Evolutionary conservation across 2,888 invertebrate genomes (phyloP).

Genomic region (Ecliptopera silaceata): DNA sequence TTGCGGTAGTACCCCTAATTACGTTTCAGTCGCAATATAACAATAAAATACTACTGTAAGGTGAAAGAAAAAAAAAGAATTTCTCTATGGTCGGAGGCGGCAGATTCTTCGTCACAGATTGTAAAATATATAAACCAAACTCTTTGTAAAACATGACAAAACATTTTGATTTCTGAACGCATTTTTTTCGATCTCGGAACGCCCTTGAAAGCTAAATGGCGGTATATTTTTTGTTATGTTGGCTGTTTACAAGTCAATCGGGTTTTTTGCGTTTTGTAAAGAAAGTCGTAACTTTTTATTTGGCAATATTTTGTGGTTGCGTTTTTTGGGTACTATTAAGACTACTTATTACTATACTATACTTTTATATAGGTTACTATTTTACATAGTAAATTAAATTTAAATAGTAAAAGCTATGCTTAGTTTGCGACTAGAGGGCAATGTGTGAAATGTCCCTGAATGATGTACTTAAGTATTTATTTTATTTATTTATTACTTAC

Average conservation of each 20-base stretch:
- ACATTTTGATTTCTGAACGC: constrained; percentile 43
- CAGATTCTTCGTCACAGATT: constrained; percentile 37
- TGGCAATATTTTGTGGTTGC: constrained; percentile 15
- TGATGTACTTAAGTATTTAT: no score
- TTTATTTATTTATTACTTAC: no score
- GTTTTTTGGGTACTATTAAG: constrained; percentile 8
- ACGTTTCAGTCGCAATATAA: constrained; percentile 64
- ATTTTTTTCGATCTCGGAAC: constrained; percentile 20
- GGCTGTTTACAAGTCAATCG: constrained; percentile 20
- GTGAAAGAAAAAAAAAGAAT: constrained; percentile 54
- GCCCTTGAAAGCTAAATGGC: constrained; percentile 25
- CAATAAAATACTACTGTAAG: constrained; percentile 71
- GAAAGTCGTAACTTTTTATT: constrained; percentile 24
- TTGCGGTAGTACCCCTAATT: constrained; percentile 65
- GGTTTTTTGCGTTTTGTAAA: constrained; percentile 21
- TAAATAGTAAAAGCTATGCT: no score
- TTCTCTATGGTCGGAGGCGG: constrained; percentile 50
- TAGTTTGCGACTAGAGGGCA: no score
- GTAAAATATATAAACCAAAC: constrained; percentile 31
- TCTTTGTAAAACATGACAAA: constrained; percentile 49
- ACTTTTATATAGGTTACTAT: no score
- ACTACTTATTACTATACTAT: neutral
- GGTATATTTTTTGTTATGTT: constrained; percentile 22
- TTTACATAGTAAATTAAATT: no score
- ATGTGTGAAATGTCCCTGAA: no score